Conservation (phyloP, 1,140 invertebrate species). For the Orius laevigatus region DNA sequence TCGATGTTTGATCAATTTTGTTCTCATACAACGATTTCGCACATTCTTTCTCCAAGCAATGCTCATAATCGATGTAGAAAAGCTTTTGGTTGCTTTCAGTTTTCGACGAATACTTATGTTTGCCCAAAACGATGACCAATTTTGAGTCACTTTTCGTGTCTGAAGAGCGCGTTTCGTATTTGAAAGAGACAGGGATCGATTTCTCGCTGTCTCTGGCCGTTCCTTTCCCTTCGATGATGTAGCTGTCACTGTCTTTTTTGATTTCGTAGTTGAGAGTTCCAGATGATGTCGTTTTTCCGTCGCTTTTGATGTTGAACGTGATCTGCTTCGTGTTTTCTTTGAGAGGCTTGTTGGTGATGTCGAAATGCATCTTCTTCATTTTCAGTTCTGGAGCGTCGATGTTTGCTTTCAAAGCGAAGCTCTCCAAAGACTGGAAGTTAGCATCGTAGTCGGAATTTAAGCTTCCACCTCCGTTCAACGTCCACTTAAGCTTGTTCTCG, state of each 20-base stretch:
- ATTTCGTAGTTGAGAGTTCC: conserved; percentile 27
- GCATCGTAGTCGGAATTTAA: conserved; percentile 31
- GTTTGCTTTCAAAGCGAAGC: conserved; percentile 40
- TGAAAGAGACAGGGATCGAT: too few species aligned
- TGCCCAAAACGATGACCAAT: too few species aligned
- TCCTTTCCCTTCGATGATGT: background rate
- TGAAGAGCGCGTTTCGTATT: too few species aligned
- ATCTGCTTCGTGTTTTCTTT: conserved; percentile 37
- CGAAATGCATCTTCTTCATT: conserved; percentile 43
- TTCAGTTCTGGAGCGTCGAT: conserved; percentile 48
- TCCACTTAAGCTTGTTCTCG: conserved; percentile 18
- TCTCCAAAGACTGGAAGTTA: conserved; percentile 41
- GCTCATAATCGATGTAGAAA: background rate
- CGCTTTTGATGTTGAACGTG: conserved; percentile 22
- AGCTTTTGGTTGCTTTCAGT: background rate
- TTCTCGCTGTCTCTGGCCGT: background rate
- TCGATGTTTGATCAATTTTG: too few species aligned
- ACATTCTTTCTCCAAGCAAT: too few species aligned
- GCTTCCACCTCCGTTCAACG: conserved; percentile 18
- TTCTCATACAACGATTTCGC: too few species aligned
- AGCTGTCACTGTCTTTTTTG: background rate
- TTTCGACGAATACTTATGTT: too few species aligned
- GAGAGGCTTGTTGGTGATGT: conserved; percentile 40
- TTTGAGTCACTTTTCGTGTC: too few species aligned
- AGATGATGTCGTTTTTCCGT: conserved; percentile 25